phyloP scores from a whole-genome alignment of 2,888 invertebrate genomes.

The Entomobrya multifasciata region DNA sequence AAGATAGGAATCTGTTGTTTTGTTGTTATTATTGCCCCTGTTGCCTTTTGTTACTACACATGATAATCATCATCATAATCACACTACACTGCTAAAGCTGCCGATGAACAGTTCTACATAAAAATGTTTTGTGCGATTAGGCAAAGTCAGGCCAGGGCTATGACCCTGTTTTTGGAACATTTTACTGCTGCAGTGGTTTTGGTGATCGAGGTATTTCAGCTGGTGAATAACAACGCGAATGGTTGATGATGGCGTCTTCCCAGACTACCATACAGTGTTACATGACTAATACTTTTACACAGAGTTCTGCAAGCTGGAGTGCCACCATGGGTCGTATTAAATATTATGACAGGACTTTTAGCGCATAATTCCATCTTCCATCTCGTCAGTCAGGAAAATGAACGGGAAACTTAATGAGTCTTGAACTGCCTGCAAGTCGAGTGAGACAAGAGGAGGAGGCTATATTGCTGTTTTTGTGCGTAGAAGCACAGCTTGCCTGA shows the following conservation, averaged over 20 bases:
- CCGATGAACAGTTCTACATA: background rate
- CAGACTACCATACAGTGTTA: no score
- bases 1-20: constrained; percentile 55
- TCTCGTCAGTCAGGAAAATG: constrained; percentile 1
- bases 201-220: no score
- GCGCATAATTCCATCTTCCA: constrained; percentile 29
- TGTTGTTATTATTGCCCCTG: constrained; percentile 31
- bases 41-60: constrained; percentile 12
- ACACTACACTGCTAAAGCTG: constrained; percentile 4
- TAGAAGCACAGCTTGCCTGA: background rate
- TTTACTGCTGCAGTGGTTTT: constrained; percentile 20
- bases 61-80: constrained; percentile 34
- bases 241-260: background rate
- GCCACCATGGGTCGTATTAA: constrained; percentile 11
- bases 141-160: constrained; percentile 30
- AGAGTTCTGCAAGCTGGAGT: background rate
- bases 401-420: constrained; percentile 47
- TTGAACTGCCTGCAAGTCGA: background rate
- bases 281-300: background rate
- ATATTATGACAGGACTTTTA: constrained; percentile 50
- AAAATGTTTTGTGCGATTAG: background rate
- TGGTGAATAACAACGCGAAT: no score
- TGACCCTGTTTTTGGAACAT: constrained; percentile 51
- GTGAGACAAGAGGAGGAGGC: constrained; percentile 10
- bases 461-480: constrained; percentile 56